Base-by-base conservation (phyloP, 2,113 vertebrate species). In the Hipposideros armiger region DNA sequence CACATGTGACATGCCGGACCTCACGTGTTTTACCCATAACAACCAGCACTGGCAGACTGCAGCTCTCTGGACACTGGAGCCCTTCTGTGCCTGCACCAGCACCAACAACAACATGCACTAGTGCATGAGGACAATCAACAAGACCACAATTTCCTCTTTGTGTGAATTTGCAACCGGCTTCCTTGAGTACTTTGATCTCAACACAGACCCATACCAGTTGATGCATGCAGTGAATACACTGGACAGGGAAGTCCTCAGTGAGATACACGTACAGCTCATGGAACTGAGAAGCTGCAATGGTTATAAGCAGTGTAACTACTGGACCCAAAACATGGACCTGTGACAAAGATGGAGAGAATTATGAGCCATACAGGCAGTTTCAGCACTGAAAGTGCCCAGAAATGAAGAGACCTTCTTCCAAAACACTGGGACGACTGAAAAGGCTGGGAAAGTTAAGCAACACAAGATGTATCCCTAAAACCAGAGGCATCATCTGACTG, bases 91-190 rank as follows among this genome's bases (percentile, higher is more conserved):
- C 52, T 99, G 99, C 97, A 99, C 99, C 96, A 99, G 47, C 47
- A 50, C 47, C 98, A 99, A 99, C 98, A 99, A 99, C 96, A 99
- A 99, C 98, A 99, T 99, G 0, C 99, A 99, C 98, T 99, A 99
- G 99, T 99, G 99, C 97, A 97, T 99, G 93, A 99, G 99, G 98
- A 99, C 99, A 91, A 99, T 99, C 98, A 99, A 99, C 2, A 99
- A 99, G 98, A 99, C 99, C 99, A 99, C 98, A 99, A 99, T 97
- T 99, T 99, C 98, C 98, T 99, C 92, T 99, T 99, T 99, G 97
- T 99, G 99, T 98, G 99, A 99, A 98, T 99, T 99, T 97, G 99
- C 99, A 26, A 99, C 99, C 0, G 99, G 99, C 88, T 99, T 99
- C 98, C 98, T 99, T 91, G 99, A 99, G 98, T 99, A 99, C 98